phyloP scores from a whole-genome alignment of 2,888 invertebrate species.

The Tachina lurida region DNA sequence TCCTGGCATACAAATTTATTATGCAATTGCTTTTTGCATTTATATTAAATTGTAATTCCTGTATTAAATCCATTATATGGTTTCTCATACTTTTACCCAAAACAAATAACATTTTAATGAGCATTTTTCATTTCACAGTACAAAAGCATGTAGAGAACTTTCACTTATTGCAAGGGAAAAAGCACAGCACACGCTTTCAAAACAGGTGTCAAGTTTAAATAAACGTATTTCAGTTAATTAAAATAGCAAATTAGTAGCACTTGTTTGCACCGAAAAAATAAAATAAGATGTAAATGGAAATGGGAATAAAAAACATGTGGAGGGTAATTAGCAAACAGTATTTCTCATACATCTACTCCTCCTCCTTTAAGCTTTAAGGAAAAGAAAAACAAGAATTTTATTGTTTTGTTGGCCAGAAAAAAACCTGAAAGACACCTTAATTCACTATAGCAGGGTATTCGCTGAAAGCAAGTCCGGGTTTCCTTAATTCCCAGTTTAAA shows the following conservation, averaged over 20 bases:
- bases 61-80: constrained; percentile 41
- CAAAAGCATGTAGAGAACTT: neutral
- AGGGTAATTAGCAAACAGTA: neutral
- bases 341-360: neutral
- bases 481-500: too few species aligned
- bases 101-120: neutral
- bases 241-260: neutral
- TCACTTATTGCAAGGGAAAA: neutral
- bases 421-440: too few species aligned
- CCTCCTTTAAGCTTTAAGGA: neutral
- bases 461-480: too few species aligned
- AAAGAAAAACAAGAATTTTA: too few species aligned
- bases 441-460: too few species aligned
- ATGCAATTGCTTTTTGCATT: constrained; percentile 24
- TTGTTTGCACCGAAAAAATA: neutral
- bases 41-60: constrained; percentile 27
- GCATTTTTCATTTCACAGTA: constrained; percentile 6
- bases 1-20: constrained; percentile 1
- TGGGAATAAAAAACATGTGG: neutral
- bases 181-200: neutral
- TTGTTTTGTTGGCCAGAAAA: too few species aligned
- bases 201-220: constrained; percentile 14
- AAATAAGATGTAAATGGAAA: neutral
- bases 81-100: constrained; percentile 22
- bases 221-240: constrained; percentile 2